These are phyloP conservation scores for Drosophila paramelanica DNA, from an alignment of 2,888 invertebrate genomes.

Conservation along the genomic window DNA sequence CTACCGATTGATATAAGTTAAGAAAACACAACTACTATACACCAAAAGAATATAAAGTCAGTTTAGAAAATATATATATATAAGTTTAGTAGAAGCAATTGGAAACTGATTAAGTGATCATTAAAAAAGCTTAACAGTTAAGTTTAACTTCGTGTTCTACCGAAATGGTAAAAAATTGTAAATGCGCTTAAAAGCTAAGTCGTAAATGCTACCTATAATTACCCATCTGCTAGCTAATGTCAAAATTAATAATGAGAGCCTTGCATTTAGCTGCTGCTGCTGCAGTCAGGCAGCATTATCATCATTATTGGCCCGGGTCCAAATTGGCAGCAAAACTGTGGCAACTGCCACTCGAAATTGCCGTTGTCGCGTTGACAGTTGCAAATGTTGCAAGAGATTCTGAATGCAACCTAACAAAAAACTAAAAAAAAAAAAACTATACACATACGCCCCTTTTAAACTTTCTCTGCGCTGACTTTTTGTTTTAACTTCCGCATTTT, in stretches of 20 bases:
- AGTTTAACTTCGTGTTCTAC: background rate
- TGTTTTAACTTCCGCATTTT: conserved; percentile 75
- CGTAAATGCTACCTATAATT: conserved; percentile 8
- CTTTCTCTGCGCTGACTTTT: conserved; percentile 41
- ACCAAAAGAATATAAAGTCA: too few species aligned
- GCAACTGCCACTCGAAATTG: conserved; percentile 42
- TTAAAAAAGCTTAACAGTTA: background rate
- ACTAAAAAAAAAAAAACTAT: conserved; percentile 21
- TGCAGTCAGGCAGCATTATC: conserved; percentile 12
- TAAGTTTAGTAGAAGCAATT: too few species aligned
- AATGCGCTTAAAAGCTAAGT: conserved; percentile 1
- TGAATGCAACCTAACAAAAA: conserved; percentile 11
- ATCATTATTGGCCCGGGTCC: conserved; percentile 68
- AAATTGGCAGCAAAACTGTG: conserved; percentile 72
- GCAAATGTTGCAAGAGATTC: conserved; percentile 68
- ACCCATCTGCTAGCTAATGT: conserved; percentile 10
- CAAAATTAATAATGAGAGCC: conserved; percentile 47
- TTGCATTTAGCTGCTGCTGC: conserved; percentile 5
- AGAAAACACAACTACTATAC: background rate
- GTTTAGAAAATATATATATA: too few species aligned
- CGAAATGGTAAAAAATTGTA: background rate
- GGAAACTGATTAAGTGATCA: background rate
- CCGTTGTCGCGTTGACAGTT: conserved; percentile 76
- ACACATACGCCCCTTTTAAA: conserved; percentile 12
- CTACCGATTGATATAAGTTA: too few species aligned